These are phyloP conservation scores for Patella depressa DNA, from an alignment of 2,888 invertebrate genomes.

Conservation along the genomic window DNA sequence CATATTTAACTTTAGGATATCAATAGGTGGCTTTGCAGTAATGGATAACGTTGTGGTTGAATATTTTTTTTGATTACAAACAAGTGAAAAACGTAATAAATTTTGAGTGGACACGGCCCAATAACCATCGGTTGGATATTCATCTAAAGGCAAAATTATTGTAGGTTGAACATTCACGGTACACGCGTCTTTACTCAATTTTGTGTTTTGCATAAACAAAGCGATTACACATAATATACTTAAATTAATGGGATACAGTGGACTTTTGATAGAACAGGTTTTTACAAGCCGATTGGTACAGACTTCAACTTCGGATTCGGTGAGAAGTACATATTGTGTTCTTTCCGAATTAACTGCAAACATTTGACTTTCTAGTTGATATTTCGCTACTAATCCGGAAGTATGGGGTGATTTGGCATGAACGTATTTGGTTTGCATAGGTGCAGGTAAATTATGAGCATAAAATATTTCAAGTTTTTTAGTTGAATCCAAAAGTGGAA, in stretches of 20 bases:
- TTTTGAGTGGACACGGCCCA: too few species aligned
- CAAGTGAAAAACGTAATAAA: not conserved
- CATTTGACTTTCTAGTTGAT: not conserved
- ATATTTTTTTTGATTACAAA: not conserved
- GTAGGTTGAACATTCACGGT: too few species aligned
- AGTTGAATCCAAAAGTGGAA: not conserved
- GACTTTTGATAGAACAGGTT: not conserved
- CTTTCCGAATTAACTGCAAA: slow-evolving; percentile 5
- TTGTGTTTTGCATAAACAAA: too few species aligned
- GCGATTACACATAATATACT: too few species aligned
- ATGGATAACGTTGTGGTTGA: not conserved
- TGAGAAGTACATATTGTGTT: not conserved
- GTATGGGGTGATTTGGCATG: not conserved
- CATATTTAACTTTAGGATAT: not conserved
- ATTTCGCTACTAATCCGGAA: not conserved
- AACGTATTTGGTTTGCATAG: not conserved
- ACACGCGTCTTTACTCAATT: too few species aligned
- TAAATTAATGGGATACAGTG: too few species aligned
- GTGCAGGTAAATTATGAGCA: not conserved
- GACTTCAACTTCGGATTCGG: not conserved
- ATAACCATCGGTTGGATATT: too few species aligned
- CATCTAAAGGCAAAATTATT: not conserved
- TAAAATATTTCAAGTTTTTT: not conserved
- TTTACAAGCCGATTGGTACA: not conserved
- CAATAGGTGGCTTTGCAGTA: not conserved